These are phyloP conservation scores for Apostichopus leukothele DNA, from an alignment of 53 echinoderm and acorn worm genomes.

Conservation along the genomic window DNA sequence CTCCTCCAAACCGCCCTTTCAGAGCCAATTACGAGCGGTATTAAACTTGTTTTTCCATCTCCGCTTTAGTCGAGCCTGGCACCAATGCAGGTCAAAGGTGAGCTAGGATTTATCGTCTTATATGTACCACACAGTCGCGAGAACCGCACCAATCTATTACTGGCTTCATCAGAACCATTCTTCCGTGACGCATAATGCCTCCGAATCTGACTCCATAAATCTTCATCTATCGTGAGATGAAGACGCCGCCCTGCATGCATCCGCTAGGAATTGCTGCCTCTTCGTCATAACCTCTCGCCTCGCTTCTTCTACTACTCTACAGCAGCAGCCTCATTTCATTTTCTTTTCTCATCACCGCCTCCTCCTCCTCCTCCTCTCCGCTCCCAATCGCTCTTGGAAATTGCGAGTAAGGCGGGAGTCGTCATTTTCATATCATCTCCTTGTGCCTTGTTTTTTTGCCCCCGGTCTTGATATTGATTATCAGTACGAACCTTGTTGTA, in stretches of 20 bases:
- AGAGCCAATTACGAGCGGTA: constrained; percentile 40
- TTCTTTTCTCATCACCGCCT: too few relatives aligned
- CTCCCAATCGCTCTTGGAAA: not conserved
- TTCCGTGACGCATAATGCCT: constrained; percentile 45
- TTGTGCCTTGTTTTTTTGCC: not conserved
- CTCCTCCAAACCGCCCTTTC: constrained; percentile 30
- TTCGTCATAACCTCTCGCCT: too few relatives aligned
- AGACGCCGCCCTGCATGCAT: not conserved
- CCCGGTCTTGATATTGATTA: not conserved
- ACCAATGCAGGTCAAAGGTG: constrained; percentile 51
- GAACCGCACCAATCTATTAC: constrained; percentile 45
- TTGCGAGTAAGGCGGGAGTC: not conserved
- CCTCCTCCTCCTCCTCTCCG: not conserved
- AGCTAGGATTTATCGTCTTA: not conserved
- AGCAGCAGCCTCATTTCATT: not conserved
- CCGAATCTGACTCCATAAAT: constrained; percentile 22
- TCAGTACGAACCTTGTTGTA: constrained; percentile 44
- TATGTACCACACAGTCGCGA: constrained; percentile 30
- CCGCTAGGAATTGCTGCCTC: not conserved
- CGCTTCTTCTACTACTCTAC: too few relatives aligned
- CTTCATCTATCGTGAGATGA: constrained; percentile 27
- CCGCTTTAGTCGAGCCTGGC: constrained; percentile 14
- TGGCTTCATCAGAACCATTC: constrained; percentile 27
- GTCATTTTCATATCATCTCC: not conserved
- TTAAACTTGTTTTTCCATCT: constrained; percentile 51